A percentile compares a stretch with the other conserved stretches of the same genome.
phyloP scores from a whole-genome alignment of 1,140 invertebrate species.

The Drosophila quadrilineata region DNA sequence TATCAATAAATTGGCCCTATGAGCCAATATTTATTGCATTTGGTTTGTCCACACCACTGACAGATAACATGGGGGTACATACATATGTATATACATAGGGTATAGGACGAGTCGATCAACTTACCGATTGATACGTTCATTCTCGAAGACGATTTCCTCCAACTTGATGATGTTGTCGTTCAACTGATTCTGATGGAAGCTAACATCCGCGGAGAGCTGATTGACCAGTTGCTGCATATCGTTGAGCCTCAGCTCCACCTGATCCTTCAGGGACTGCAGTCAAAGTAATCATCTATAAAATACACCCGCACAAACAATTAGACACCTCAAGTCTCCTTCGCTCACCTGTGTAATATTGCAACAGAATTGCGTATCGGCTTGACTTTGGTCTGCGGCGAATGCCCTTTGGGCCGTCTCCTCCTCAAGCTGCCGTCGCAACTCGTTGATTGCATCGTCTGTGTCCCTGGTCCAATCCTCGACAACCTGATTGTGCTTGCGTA shows the following conservation, averaged over 20 bases:
- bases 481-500: conserved; percentile 77
- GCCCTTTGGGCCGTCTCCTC: conserved; percentile 50
- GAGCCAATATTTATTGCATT: too few species aligned
- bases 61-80: neutral
- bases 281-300: neutral
- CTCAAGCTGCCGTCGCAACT: conserved; percentile 53
- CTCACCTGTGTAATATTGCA: conserved; percentile 62
- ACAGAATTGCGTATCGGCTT: conserved; percentile 62
- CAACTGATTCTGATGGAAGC: conserved; percentile 65
- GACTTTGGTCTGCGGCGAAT: conserved; percentile 56
- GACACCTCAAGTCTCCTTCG: neutral
- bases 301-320: neutral
- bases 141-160: conserved; percentile 68
- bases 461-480: conserved; percentile 74
- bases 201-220: conserved; percentile 61
- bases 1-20: too few species aligned
- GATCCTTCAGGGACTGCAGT: conserved; percentile 55
- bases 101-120: neutral
- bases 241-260: conserved; percentile 54
- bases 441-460: conserved; percentile 57
- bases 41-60: too few species aligned
- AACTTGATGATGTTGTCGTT: conserved; percentile 75
- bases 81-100: neutral
- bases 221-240: conserved; percentile 66
- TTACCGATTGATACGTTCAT: conserved; percentile 61